Conservation (phyloP, 2,797 vertebrate genomes). For the Austrolebias charrua region DNA sequence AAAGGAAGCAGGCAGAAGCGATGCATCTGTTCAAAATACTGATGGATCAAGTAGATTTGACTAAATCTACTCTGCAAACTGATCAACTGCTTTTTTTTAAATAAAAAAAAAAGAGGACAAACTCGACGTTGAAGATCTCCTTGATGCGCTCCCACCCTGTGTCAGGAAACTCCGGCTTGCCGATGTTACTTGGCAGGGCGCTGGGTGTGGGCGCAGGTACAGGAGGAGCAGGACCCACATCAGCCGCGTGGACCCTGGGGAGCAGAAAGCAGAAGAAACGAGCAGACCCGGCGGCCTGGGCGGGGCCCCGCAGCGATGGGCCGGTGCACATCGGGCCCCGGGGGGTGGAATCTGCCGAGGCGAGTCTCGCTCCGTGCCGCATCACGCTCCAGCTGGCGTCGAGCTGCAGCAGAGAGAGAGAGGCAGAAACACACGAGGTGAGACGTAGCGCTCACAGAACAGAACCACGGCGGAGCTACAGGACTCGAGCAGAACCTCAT, state of each 20-base stretch:
- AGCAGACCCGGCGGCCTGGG: slow-evolving; percentile 48
- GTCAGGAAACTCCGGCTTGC: slow-evolving; percentile 71
- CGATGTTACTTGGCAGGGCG: slow-evolving; percentile 44
- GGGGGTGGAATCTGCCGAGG: slow-evolving; percentile 56
- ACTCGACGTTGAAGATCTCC: slow-evolving; percentile 82
- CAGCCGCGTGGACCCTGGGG: slow-evolving; percentile 76
- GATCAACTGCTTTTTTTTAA: too few relatives aligned
- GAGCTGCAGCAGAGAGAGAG: slow-evolving; percentile 44
- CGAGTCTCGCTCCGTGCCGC: slow-evolving; percentile 29
- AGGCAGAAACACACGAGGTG: too few relatives aligned
- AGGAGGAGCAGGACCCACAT: slow-evolving; percentile 46
- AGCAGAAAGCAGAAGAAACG: slow-evolving; percentile 62
- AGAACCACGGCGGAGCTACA: not conserved
- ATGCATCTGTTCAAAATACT: too few relatives aligned
- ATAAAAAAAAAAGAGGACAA: not conserved
- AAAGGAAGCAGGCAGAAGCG: not conserved
- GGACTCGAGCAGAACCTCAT: not conserved
- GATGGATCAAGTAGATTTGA: not conserved
- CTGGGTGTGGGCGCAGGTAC: slow-evolving; percentile 14
- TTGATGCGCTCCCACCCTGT: slow-evolving; percentile 89
- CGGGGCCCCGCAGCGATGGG: slow-evolving; percentile 55
- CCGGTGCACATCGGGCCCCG: slow-evolving; percentile 49
- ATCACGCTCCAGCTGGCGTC: slow-evolving; percentile 67
- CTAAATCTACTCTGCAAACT: not conserved
- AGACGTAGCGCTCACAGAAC: slow-evolving; percentile 27